Evolutionary conservation across 2,797 vertebrate genomes (phyloP).

Genomic region (Bucorvus abyssinicus): DNA sequence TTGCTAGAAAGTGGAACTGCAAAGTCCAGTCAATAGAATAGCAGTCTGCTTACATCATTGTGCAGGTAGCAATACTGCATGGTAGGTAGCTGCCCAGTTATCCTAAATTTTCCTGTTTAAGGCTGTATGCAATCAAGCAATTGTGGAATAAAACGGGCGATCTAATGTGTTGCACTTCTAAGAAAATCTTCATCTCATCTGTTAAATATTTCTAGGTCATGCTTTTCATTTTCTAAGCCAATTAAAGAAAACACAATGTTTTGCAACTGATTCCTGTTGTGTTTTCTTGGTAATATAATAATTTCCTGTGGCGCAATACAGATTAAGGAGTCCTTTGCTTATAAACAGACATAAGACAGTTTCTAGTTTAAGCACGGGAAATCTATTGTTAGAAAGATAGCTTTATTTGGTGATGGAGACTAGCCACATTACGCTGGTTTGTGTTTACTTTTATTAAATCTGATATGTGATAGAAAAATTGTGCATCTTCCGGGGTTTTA

Average conservation of each 20-base stretch:
- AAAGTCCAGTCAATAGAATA: not conserved
- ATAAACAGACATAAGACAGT: not conserved
- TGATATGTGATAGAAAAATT: not conserved
- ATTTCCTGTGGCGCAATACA: not conserved
- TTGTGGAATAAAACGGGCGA: not conserved
- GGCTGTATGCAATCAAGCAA: not conserved
- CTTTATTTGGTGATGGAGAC: not conserved
- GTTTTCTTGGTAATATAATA: not conserved
- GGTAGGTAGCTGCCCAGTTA: not conserved
- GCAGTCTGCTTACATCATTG: not conserved
- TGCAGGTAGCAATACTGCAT: not conserved
- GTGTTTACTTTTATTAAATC: conserved; percentile 28
- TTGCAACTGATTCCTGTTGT: not conserved
- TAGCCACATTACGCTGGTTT: not conserved
- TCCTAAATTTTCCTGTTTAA: not conserved
- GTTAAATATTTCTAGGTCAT: not conserved
- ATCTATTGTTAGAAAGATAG: not conserved
- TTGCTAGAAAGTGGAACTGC: not conserved
- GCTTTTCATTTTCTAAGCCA: not conserved
- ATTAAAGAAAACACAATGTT: not conserved
- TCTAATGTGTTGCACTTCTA: not conserved
- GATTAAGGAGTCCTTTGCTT: not conserved
- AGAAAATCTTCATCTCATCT: not conserved
- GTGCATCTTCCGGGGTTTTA: not conserved
- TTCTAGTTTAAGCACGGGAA: not conserved